A percentile compares a stretch with the other conserved stretches of the same genome.
Conservation (phyloP, 2,888 invertebrate species). For the Esperia sulphurella region DNA sequence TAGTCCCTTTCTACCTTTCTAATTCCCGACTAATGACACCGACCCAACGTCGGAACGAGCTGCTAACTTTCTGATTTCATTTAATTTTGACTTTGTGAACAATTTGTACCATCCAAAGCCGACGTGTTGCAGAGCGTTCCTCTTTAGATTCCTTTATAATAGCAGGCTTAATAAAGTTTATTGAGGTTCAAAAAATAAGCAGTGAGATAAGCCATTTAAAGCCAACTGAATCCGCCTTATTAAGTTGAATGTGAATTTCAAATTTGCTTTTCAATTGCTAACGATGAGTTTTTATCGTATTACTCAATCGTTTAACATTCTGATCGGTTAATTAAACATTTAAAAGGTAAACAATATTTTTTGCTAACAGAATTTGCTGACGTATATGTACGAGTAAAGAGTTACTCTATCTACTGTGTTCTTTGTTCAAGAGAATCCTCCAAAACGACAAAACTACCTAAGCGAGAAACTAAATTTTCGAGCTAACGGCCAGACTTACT, state of each 20-base stretch:
- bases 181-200: conserved; percentile 5
- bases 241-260: too few relatives aligned
- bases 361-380: too few relatives aligned
- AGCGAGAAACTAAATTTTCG: too few relatives aligned
- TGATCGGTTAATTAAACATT: too few relatives aligned
- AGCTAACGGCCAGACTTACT: too few relatives aligned
- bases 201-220: not conserved
- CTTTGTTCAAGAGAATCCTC: too few relatives aligned
- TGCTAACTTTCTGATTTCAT: conserved; percentile 12
- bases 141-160: conserved; percentile 10
- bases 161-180: conserved; percentile 15
- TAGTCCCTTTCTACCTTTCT: not conserved
- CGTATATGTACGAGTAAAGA: too few relatives aligned
- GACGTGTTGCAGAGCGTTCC: conserved; percentile 9
- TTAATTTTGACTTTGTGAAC: conserved; percentile 15
- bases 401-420: too few relatives aligned
- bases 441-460: too few relatives aligned
- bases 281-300: not conserved
- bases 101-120: conserved; percentile 10
- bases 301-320: too few relatives aligned
- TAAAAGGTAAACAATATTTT: too few relatives aligned
- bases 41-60: not conserved
- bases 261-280: not conserved
- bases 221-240: not conserved
- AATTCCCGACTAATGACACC: not conserved